These are phyloP conservation scores for Ahaetulla prasina DNA, from an alignment of 2,113 vertebrate genomes.

Conservation along the genomic window DNA sequence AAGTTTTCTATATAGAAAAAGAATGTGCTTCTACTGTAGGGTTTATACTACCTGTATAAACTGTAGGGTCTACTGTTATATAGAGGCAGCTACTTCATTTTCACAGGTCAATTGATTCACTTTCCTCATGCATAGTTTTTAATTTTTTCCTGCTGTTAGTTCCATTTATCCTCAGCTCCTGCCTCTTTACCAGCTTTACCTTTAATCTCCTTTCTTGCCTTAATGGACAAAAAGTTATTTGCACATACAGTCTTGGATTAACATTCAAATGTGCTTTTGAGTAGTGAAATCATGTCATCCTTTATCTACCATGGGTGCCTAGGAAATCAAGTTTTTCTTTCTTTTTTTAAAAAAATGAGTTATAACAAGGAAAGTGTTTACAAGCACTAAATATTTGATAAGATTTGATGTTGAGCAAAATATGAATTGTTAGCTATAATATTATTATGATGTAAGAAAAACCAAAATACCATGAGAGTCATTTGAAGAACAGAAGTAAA, in stretches of 20 bases:
- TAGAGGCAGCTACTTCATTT: too few relatives aligned
- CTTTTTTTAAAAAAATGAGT: background rate
- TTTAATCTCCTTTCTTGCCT: background rate
- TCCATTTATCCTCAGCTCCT: background rate
- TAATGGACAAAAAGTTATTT: background rate
- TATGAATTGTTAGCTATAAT: background rate
- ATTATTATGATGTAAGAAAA: background rate
- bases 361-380: background rate
- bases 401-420: background rate
- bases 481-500: background rate
- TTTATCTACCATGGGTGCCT: background rate
- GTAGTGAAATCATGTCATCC: background rate
- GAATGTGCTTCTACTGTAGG: background rate
- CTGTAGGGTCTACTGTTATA: too few relatives aligned
- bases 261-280: background rate
- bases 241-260: background rate
- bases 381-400: background rate
- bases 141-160: background rate
- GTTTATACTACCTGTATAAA: too few relatives aligned
- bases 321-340: background rate
- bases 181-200: background rate
- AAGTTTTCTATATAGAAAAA: background rate
- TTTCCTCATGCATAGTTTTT: background rate
- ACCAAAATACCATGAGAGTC: background rate
- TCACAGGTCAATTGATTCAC: background rate